Base-by-base conservation (phyloP, 2,888 invertebrate genomes). In the Tineola bisselliella region DNA sequence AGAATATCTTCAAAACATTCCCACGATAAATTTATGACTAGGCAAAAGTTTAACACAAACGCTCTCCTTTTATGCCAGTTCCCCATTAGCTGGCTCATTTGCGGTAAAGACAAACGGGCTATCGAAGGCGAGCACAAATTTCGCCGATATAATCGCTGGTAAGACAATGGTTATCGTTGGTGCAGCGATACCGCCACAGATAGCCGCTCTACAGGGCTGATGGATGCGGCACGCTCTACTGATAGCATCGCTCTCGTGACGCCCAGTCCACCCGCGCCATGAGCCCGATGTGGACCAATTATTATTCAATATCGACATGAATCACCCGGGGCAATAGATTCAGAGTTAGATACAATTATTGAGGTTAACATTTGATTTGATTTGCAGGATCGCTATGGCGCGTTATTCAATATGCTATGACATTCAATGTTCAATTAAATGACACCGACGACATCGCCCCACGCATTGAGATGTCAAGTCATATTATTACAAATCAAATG, bases 1-100 rank as follows among this genome's bases (percentile, higher is more conserved):
- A 17, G 13, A 10, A 48, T 17, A 3, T 10, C 48, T 48, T 13
- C 15, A 48, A 48, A 48, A 48, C 56, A 70, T 80, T 86, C 86
- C 79, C 84, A 86, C 84, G 84, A 72, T 73, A 70, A 70, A 81
- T 79, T 79, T 77, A 84, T 86, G 86, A 86, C 84, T 77, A 73
- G 76, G 76, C 84, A 79, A 76, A 81, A 81, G 71, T 79, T 75
- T 73, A 74, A 76, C 73, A 68, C 72, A 76, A 76, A 72, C 72
- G 48, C 44, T 70, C 73, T 76, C 80, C 81, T 83, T 83, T 81
- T 81, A 82, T 76, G 79, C 72, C 68, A 73, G 69, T 70, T 72
- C 70, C 69, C 66, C 57, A 63, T 79, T 79, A 81, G 73, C 74
- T 75, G 77, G 77, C 78, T 84, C 84, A 84, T 86, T 87, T 84